Conservation (phyloP, 2,888 invertebrate species). For the Caenorhabditis wallacei region DNA sequence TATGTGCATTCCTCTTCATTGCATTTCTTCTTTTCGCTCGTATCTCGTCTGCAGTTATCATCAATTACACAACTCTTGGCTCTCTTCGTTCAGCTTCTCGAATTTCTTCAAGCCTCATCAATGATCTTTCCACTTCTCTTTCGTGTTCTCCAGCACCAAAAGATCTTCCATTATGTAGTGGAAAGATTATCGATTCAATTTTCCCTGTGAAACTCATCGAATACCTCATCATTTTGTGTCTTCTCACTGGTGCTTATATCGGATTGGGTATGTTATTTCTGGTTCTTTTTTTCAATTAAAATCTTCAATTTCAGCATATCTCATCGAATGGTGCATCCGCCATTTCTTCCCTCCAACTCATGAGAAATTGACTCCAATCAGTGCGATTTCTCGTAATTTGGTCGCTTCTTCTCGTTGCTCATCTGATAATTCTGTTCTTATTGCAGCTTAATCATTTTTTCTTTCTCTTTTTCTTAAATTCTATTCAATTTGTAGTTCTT, state of each 20-base stretch:
- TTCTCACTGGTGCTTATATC: constrained; percentile 81
- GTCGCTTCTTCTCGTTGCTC: constrained; percentile 35
- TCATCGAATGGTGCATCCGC: constrained; percentile 77
- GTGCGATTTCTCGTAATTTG: constrained; percentile 51
- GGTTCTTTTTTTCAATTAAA: constrained; percentile 1
- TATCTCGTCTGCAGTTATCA: constrained; percentile 66
- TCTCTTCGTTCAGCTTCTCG: constrained; percentile 58
- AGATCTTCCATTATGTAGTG: constrained; percentile 67
- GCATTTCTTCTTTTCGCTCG: constrained; percentile 75
- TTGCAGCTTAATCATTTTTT: constrained; percentile 45
- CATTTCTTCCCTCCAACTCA: constrained; percentile 73
- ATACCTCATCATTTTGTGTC: constrained; percentile 77
- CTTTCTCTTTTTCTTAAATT: constrained; percentile 9
- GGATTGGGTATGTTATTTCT: constrained; percentile 62
- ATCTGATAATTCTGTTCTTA: constrained; percentile 45
- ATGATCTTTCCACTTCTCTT: constrained; percentile 72
- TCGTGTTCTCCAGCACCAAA: constrained; percentile 74
- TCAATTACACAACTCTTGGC: constrained; percentile 44
- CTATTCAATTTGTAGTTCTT: constrained; percentile 49
- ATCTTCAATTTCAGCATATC: constrained; percentile 71
- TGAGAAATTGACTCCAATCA: constrained; percentile 41
- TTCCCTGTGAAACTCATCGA: constrained; percentile 80
- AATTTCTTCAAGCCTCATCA: constrained; percentile 33
- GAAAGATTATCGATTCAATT: constrained; percentile 70
- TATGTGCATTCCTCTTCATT: constrained; percentile 76